Percentiles rank a stretch among this genome's conserved stretches.
phyloP scores from a whole-genome alignment of 2,888 invertebrate genomes.

The Drosophila paranaensis region DNA sequence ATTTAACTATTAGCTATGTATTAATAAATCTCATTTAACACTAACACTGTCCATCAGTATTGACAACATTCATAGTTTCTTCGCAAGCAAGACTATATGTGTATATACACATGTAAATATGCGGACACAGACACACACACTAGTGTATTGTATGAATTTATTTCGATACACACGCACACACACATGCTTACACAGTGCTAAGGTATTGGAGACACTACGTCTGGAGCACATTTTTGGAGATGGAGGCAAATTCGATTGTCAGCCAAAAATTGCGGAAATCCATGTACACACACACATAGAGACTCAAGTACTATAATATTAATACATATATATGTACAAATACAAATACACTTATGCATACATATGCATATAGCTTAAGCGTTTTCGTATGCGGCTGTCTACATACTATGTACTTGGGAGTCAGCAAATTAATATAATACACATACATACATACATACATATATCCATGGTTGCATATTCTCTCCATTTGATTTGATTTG shows the following conservation, averaged over 20 bases:
- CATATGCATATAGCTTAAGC: too few species aligned
- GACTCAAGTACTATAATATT: background rate
- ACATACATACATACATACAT: background rate
- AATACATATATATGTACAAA: background rate
- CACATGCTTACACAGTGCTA: background rate
- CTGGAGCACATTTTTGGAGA: constrained; percentile 35
- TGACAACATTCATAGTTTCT: background rate
- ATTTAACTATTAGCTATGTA: background rate
- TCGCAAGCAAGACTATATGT: background rate
- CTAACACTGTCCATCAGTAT: background rate
- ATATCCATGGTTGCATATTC: background rate
- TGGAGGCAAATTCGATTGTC: constrained; percentile 37
- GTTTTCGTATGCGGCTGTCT: background rate
- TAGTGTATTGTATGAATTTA: too few species aligned
- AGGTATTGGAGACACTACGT: constrained; percentile 40
- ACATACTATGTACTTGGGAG: background rate
- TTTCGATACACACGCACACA: background rate
- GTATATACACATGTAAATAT: background rate
- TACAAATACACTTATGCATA: background rate
- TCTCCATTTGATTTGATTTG: background rate
- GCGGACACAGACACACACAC: background rate
- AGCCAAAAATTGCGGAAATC: constrained; percentile 34
- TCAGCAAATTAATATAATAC: background rate
- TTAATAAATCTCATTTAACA: background rate
- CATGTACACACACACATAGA: constrained; percentile 1